phyloP scores from a whole-genome alignment of 2,888 invertebrate genomes.

The Neoascia interrupta region DNA sequence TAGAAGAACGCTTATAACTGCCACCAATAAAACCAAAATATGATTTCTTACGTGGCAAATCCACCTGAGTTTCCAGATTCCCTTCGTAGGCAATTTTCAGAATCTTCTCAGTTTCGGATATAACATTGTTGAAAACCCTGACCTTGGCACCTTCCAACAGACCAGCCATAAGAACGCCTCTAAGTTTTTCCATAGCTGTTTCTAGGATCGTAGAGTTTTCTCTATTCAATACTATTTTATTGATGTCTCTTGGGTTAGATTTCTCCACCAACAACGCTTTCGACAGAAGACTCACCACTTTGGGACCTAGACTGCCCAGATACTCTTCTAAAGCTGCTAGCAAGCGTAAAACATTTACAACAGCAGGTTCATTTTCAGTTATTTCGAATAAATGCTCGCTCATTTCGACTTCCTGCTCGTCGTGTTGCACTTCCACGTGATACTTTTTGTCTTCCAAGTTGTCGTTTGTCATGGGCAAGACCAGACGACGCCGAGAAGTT shows the following conservation, averaged over 20 bases:
- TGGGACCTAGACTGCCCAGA: conserved; percentile 89
- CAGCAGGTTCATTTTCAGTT: conserved; percentile 78
- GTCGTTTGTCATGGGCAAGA: conserved; percentile 76
- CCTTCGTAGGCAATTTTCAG: conserved; percentile 81
- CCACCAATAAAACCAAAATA: not conserved
- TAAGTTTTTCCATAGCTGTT: conserved; percentile 77
- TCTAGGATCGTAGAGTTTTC: conserved; percentile 82
- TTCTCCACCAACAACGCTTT: conserved; percentile 74
- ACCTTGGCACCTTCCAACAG: conserved; percentile 82
- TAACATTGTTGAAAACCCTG: conserved; percentile 85
- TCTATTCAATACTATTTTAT: conserved; percentile 84
- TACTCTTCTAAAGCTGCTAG: conserved; percentile 90
- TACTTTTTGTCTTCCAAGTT: conserved; percentile 83
- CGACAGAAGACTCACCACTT: conserved; percentile 83
- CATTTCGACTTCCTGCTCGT: not conserved
- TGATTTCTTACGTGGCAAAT: not conserved
- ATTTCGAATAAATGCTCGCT: not conserved
- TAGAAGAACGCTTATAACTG: not conserved
- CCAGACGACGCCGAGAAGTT: conserved; percentile 73
- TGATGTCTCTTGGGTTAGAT: conserved; percentile 84
- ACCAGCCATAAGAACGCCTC: conserved; percentile 85
- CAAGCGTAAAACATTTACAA: conserved; percentile 85
- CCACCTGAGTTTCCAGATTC: conserved; percentile 72
- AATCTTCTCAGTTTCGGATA: conserved; percentile 83
- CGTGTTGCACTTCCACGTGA: conserved; percentile 81